Evolutionary conservation across 2,113 vertebrate species (phyloP).

Genomic region (Empidonax traillii): DNA sequence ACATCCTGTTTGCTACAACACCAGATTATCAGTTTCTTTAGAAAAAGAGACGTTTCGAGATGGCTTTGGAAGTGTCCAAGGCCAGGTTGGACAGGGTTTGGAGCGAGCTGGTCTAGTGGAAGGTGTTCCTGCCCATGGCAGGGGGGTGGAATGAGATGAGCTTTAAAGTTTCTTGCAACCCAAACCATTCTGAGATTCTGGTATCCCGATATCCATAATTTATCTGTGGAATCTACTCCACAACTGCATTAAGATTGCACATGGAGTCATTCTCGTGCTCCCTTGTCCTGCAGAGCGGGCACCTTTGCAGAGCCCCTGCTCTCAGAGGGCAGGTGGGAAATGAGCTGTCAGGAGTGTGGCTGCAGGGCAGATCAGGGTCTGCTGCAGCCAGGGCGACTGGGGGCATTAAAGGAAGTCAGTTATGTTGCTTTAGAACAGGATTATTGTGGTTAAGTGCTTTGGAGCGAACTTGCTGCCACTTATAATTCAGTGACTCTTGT

Average conservation of each 20-base stretch:
- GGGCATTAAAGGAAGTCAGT: not conserved
- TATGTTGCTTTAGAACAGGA: not conserved
- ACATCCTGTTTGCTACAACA: constrained; percentile 65
- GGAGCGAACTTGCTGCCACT: not conserved
- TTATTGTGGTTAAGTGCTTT: not conserved
- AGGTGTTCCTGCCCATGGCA: not conserved
- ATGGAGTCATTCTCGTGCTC: fast-evolving
- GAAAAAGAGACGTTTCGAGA: not conserved
- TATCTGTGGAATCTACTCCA: fast-evolving
- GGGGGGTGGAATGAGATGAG: not conserved
- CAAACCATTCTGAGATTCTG: not conserved
- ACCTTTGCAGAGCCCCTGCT: fast-evolving
- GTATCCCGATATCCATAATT: not conserved
- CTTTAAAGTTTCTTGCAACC: not conserved
- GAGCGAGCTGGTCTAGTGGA: not conserved
- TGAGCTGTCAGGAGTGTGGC: not conserved
- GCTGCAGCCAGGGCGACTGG: not conserved
- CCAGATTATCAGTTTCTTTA: not conserved
- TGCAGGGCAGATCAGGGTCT: not conserved
- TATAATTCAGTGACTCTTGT: fast-evolving
- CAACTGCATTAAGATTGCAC: fast-evolving
- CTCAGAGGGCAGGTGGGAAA: not conserved
- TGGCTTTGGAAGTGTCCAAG: not conserved
- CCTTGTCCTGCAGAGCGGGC: not conserved
- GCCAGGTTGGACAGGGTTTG: not conserved